Evolutionary conservation across 2,888 invertebrate species (phyloP), one percentile per base, ranked within the genome.

Genomic region (Drosophila stalkeri): DNA sequence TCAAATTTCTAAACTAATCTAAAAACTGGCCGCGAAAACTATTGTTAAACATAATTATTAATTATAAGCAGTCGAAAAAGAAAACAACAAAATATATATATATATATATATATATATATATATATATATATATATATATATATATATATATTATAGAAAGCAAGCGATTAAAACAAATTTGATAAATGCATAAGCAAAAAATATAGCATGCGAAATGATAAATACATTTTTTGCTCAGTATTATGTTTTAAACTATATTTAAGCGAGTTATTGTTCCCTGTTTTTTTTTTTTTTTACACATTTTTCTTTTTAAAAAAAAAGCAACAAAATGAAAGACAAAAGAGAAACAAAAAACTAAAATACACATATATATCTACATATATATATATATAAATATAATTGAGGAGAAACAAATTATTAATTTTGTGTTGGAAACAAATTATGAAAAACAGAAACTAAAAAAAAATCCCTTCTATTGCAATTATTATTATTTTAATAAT

Each of bases 161-260:
- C 64, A 68, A 77, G 69, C 64, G 64, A 81, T 71, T 69, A 69
- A 81, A 72, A 76, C 64, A 68, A 79, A 69, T 63, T 69, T 49
- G 56, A 70, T 62, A 76, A 64, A 77, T 63, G 69, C 73, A 70
- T 73, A 80, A 69, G 72, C 80, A 76, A 72, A 79, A 79, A 80
- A 78, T 76, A 49, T 65, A 79, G 63, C 79, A 77, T 79, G 82
- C 76, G 80, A 82, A 86, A 86, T 86, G 68, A 80, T 71, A 75
- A 69, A 80, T 66, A 86, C 72, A 90, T 91, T 88, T 90, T 92
- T 90, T 92, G 92, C 92, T 92, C 92, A 92, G 92, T 92, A 92
- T 92, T 92, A 92, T 91, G 91, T 92, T 91, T 85, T 91, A 92
- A 92, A 92, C 81, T 89, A 81, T 67, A 89, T 86, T 91, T 92